Conservation (phyloP, 2,113 vertebrate species). For the Glaucidium brasilianum region DNA sequence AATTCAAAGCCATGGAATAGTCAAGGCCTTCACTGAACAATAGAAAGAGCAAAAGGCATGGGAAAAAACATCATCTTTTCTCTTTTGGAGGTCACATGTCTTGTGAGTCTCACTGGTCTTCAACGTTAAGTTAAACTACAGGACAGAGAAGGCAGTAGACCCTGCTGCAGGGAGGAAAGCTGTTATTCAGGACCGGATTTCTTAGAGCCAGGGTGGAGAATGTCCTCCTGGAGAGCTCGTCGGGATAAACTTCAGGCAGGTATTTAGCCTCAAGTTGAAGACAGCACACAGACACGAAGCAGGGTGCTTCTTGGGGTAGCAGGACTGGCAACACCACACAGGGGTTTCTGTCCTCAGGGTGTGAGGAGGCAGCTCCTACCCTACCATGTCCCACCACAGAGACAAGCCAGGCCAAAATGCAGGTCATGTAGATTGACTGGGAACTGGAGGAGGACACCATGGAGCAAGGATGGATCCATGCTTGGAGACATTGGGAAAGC, state of each 20-base stretch:
- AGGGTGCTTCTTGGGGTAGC: no score
- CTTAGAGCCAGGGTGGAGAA: background rate
- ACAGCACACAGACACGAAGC: fast-evolving
- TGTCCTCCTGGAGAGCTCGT: background rate
- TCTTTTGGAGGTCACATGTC: background rate
- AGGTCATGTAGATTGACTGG: fast-evolving
- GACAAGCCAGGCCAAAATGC: background rate
- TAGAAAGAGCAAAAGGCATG: background rate
- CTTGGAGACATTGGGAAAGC: background rate
- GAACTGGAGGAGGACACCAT: background rate
- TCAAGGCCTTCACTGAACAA: background rate
- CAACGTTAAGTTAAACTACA: fast-evolving
- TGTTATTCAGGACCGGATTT: background rate
- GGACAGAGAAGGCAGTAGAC: background rate
- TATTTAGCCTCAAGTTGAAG: background rate
- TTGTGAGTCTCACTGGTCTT: background rate
- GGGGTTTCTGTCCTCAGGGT: background rate
- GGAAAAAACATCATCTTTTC: background rate
- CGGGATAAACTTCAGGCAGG: fast-evolving
- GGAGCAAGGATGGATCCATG: background rate
- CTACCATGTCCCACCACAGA: fast-evolving
- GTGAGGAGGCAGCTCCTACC: fast-evolving
- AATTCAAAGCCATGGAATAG: background rate
- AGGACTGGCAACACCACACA: fast-evolving
- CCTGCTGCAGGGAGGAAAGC: background rate